Evolutionary conservation across 2,888 invertebrate genomes (phyloP), one percentile per base, ranked within the genome.

Genomic region (Oligia fasciuncula): DNA sequence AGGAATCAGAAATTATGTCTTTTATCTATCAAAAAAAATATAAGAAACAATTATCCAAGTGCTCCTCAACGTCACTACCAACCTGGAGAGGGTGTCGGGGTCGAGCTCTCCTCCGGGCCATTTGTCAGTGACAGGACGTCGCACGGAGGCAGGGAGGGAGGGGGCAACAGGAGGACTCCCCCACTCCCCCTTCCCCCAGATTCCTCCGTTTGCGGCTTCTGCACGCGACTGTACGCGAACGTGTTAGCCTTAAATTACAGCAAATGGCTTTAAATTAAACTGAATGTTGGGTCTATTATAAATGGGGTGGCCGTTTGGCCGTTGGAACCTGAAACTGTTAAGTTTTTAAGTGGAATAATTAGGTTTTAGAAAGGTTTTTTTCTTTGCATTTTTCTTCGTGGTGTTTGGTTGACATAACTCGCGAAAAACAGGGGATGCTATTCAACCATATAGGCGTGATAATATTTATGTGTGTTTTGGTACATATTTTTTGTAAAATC

Each of bases 111-210:
- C 96, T 95, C 94, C 96, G 94, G 95, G 95, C 96, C 96, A 96
- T 96, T 96, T 96, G 96, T 96, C 96, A 96, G 96, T 96, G 96
- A 95, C 96, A 96, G 96, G 95, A 95, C 96, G 95, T 94, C 95
- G 94, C 93, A 91, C 90, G 91, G 91, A 83, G 85, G 85, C 88
- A 80, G 76, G 81, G 81, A 82, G 78, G 76, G 67, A 87, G 78
- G 83, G 80, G 84, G 75, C 71, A 70, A 74, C 65, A 66, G 76
- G 76, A 71, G 76, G 46, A 43, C 43, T 11, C 43, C 73, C 81
- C 73, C 84, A 71, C 60, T 77, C 77, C 73, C 88, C 87, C 86
- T 89, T 86, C 91, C 91, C 91, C 92, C 90, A 90, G 90, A 91
- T 92, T 94, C 94, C 94, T 89, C 92, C 91, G 91, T 91, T 93